These are phyloP conservation scores for Caligus rogercresseyi DNA, from an alignment of 1,140 invertebrate species.

Conservation along the genomic window DNA sequence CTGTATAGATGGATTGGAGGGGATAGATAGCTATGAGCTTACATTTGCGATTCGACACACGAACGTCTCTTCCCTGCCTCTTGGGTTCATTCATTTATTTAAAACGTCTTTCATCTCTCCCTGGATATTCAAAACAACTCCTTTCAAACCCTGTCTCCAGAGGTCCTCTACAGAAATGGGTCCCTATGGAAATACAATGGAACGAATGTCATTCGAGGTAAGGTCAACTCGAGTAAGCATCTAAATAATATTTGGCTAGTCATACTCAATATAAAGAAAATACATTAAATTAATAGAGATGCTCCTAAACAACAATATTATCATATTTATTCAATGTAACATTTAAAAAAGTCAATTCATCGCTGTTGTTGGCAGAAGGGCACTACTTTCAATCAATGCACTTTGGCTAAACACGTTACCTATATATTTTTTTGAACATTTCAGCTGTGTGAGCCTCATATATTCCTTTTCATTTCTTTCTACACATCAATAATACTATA, in stretches of 20 bases:
- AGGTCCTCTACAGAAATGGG: conserved; percentile 16
- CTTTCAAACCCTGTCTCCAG: conserved; percentile 10
- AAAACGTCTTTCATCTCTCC: conserved; percentile 7
- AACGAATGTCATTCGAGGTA: conserved; percentile 17
- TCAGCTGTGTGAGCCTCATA: too few species aligned
- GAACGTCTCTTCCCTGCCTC: neutral
- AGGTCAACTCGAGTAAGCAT: neutral
- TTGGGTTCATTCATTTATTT: conserved; percentile 5
- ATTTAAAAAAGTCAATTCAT: too few species aligned
- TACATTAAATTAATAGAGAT: too few species aligned
- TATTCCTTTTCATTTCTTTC: too few species aligned
- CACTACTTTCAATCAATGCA: too few species aligned
- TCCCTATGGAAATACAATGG: conserved; percentile 7
- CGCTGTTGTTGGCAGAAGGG: too few species aligned
- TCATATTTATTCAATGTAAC: too few species aligned
- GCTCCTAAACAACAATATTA: too few species aligned
- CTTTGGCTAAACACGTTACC: too few species aligned
- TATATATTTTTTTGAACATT: too few species aligned
- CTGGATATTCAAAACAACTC: conserved; percentile 12
- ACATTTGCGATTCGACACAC: conserved; percentile 7
- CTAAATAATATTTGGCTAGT: neutral
- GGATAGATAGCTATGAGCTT: conserved; percentile 17
- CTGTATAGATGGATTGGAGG: conserved; percentile 8
- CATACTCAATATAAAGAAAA: too few species aligned
- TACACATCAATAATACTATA: too few species aligned